Conservation (phyloP, 2,888 invertebrate genomes). For the Pseudanteris insignis region DNA sequence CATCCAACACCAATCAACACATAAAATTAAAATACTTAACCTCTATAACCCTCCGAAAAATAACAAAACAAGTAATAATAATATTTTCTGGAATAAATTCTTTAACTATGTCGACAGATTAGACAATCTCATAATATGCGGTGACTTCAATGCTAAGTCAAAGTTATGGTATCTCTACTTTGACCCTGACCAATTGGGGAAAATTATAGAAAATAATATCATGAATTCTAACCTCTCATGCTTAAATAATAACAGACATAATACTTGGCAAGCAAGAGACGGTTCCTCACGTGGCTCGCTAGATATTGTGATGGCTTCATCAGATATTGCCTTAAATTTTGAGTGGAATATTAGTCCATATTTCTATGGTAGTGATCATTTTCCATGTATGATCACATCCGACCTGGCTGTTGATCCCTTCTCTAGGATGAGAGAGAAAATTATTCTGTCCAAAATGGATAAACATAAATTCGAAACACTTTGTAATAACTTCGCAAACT, state of each 20-base stretch:
- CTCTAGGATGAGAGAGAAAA: background rate
- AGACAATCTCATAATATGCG: background rate
- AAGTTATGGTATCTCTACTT: background rate
- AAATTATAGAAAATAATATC: background rate
- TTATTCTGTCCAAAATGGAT: background rate
- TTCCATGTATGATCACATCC: background rate
- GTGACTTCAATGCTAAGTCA: conserved; percentile 12
- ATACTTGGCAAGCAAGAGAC: conserved; percentile 2
- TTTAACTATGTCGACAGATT: background rate
- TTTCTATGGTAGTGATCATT: conserved; percentile 4
- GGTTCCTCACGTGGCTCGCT: background rate
- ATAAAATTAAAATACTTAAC: background rate
- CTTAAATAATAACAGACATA: background rate
- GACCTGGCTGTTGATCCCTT: background rate
- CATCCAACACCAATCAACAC: background rate
- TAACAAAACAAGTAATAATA: background rate
- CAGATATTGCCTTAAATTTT: conserved; percentile 2
- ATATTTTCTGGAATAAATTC: conserved; percentile 7
- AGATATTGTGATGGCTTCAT: background rate
- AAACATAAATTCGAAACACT: background rate
- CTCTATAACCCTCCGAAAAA: background rate
- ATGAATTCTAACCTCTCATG: conserved; percentile 2
- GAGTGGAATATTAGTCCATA: background rate
- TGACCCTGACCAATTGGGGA: background rate
- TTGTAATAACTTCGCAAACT: no score